Evolutionary conservation across 2,888 invertebrate species (phyloP), one percentile per base, ranked within the genome.

Genomic region (Brachynemurus nebulosus): DNA sequence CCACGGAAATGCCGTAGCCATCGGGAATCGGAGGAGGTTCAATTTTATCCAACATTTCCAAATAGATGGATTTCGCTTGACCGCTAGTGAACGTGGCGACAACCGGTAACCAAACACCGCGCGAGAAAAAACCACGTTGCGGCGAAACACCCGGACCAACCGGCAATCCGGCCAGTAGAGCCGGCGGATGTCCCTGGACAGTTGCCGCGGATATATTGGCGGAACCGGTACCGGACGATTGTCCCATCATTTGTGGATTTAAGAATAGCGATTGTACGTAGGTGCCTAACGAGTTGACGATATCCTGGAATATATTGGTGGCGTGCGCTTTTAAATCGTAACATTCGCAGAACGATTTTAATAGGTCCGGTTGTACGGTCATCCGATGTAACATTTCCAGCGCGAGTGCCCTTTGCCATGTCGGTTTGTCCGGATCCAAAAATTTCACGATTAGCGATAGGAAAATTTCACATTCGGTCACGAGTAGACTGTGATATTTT

Each of bases 381-480:
- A 98, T 83, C 66, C 89, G 90, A 61, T 95, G 93, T 36, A 98
- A 70, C 2, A 97, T 95, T 70, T 98, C 98, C 14, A 98, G 64
- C 0, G 97, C 95, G 41, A 96, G 65, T 2, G 93, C 91, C 45
- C 96, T 71, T 63, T 97, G 96, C 97, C 98, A 98, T 50, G 84
- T 74, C 2, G 93, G 92, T 65, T 95, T 93, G 60, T 97, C 97
- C 0, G 90, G 86, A 62, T 97, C 97, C 62, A 97, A 69, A 67
- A 98, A 97, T 65, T 97, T 96, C 27, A 97, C 89, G 42, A 98
- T 86, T 41, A 97, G 69, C 0, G 96, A 95, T 35, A 98, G 70
- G 66, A 98, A 97, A 59, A 98, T 97, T 68, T 98, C 98, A 65
- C 96, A 96, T 65, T 98, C 96, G 1, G 97, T 97, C 59, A 91